These are phyloP conservation scores for Phaedon cochleariae DNA, from an alignment of 2,888 invertebrate species.

Conservation along the genomic window DNA sequence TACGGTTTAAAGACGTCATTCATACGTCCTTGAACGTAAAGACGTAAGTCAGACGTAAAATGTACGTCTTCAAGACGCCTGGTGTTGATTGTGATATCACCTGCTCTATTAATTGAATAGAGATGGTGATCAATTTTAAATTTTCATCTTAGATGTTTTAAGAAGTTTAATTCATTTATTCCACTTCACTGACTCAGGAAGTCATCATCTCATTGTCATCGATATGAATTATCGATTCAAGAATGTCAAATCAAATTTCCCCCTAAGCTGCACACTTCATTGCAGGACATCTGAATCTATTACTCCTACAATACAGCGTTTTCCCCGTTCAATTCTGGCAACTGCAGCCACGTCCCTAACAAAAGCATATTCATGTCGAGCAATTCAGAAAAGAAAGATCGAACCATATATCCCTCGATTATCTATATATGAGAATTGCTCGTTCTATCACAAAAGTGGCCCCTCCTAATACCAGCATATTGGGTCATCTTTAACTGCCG, in stretches of 20 bases:
- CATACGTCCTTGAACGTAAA: too few relatives aligned
- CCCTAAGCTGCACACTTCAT: not conserved
- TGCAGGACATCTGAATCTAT: not conserved
- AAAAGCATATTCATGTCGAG: conserved; percentile 39
- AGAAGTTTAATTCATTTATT: too few relatives aligned
- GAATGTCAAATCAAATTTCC: not conserved
- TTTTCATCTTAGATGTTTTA: too few relatives aligned
- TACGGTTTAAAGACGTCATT: too few relatives aligned
- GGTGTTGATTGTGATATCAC: too few relatives aligned
- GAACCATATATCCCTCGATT: conserved; percentile 37
- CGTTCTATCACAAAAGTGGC: conserved; percentile 33
- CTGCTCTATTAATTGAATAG: too few relatives aligned
- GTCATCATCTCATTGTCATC: too few relatives aligned
- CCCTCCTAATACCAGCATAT: conserved; percentile 39
- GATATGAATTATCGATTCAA: too few relatives aligned
- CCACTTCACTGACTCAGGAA: too few relatives aligned
- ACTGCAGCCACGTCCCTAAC: conserved; percentile 21
- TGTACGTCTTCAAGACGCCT: too few relatives aligned
- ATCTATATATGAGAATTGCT: conserved; percentile 30
- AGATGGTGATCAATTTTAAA: too few relatives aligned
- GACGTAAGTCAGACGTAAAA: too few relatives aligned
- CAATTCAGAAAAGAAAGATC: conserved; percentile 32
- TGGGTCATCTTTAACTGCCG: conserved; percentile 40
- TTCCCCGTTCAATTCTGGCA: not conserved
- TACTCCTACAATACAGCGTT: not conserved